Evolutionary conservation across 2,888 invertebrate genomes (phyloP).

Genomic region (Andrena fulva): DNA sequence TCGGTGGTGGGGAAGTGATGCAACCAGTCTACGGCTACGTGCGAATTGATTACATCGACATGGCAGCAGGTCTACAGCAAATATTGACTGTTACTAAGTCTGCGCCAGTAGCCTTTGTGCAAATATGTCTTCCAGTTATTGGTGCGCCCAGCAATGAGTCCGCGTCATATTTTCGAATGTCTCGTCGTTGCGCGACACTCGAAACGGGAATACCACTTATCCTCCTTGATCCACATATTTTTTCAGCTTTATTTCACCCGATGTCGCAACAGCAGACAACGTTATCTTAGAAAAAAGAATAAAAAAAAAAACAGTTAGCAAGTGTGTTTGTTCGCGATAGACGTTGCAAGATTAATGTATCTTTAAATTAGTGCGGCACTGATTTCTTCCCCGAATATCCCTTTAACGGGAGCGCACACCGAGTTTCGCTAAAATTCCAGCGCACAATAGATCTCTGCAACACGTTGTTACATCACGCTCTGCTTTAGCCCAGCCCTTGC

Average conservation of each 20-base stretch:
- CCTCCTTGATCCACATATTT: constrained; percentile 4
- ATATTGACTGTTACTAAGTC: constrained; percentile 20
- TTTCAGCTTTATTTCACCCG: constrained; percentile 3
- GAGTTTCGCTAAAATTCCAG: no score
- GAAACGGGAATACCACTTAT: background rate
- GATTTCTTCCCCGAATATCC: background rate
- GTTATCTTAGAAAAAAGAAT: background rate
- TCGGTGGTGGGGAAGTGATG: constrained; percentile 9
- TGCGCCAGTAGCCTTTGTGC: background rate
- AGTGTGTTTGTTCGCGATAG: background rate
- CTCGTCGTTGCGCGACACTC: background rate
- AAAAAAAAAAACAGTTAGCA: background rate
- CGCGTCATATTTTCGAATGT: background rate
- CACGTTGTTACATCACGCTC: no score
- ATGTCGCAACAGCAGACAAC: background rate
- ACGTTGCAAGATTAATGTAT: background rate
- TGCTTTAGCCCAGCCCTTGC: no score
- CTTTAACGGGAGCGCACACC: no score
- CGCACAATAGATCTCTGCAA: no score
- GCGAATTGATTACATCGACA: constrained; percentile 49
- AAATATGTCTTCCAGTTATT: constrained; percentile 17
- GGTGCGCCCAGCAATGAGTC: background rate
- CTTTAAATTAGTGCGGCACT: background rate
- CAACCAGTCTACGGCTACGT: constrained; percentile 42
- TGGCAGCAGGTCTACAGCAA: constrained; percentile 38